Percentiles rank a stretch among this genome's conserved stretches.
These are phyloP conservation scores for Rutpela maculata DNA, from an alignment of 2,888 invertebrate genomes.

Conservation along the genomic window DNA sequence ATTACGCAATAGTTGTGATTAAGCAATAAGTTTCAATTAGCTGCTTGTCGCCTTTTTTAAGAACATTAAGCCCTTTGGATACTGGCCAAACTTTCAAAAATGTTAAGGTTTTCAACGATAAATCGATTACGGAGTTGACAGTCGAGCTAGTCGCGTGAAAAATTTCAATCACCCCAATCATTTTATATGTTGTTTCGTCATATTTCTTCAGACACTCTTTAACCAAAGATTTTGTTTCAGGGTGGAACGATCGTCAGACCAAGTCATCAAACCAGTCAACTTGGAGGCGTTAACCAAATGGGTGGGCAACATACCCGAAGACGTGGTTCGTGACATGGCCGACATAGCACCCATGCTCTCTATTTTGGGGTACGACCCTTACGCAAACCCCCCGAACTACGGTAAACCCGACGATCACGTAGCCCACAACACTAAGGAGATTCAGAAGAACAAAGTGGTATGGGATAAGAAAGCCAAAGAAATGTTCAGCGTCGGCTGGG, in stretches of 20 bases:
- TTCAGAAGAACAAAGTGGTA: slow-evolving; percentile 68
- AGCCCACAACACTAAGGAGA: slow-evolving; percentile 79
- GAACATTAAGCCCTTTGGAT: too few species aligned
- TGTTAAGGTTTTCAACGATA: too few species aligned
- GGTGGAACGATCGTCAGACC: slow-evolving; percentile 97
- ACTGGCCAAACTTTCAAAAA: too few species aligned
- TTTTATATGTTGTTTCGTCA: too few species aligned
- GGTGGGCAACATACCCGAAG: slow-evolving; percentile 92
- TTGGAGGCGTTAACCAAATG: slow-evolving; percentile 95
- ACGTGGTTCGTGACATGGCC: slow-evolving; percentile 94
- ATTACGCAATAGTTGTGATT: too few species aligned
- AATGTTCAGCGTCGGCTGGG: slow-evolving; percentile 68
- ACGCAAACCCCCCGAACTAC: slow-evolving; percentile 97
- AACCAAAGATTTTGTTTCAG: slow-evolving; percentile 75
- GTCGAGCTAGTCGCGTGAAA: too few species aligned
- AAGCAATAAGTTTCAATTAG: too few species aligned
- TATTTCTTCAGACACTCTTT: neutral
- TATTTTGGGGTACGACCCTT: slow-evolving; percentile 95
- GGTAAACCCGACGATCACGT: slow-evolving; percentile 88
- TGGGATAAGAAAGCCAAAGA: slow-evolving; percentile 73
- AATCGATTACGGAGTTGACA: too few species aligned
- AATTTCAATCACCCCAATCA: too few species aligned
- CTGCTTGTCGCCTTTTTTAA: too few species aligned
- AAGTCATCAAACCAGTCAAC: slow-evolving; percentile 98
- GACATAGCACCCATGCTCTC: slow-evolving; percentile 96